A percentile compares a stretch with the other conserved stretches of the same genome.
phyloP scores from a whole-genome alignment of 2,113 vertebrate species.

The Pongo pygmaeus region DNA sequence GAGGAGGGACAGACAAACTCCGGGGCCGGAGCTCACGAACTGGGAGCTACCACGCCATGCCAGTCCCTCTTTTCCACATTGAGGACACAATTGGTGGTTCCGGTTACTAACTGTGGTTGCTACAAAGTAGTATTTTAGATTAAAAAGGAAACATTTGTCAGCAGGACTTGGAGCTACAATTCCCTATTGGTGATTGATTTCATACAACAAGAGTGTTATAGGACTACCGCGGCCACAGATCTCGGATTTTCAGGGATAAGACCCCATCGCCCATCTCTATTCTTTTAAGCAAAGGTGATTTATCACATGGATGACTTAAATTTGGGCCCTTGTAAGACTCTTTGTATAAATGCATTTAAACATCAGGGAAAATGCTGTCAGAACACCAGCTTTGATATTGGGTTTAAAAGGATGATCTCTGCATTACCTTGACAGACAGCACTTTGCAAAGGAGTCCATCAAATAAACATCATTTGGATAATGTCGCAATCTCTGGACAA shows the following conservation, averaged over 20 bases:
- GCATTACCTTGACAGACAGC: rapidly evolving
- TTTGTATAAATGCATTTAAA: background rate
- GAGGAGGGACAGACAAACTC: background rate
- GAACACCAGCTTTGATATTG: rapidly evolving
- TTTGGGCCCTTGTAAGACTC: background rate
- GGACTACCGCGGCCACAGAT: rapidly evolving
- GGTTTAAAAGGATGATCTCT: background rate
- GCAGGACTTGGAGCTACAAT: rapidly evolving
- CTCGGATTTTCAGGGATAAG: background rate
- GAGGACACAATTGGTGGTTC: rapidly evolving
- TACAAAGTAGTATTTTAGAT: rapidly evolving
- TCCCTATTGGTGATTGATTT: background rate
- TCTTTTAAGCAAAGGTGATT: background rate
- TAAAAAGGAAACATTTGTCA: background rate
- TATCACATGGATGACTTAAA: background rate
- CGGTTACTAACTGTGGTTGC: rapidly evolving
- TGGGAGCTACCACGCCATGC: rapidly evolving
- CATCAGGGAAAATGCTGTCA: background rate
- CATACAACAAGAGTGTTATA: rapidly evolving
- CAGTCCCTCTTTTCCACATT: rapidly evolving
- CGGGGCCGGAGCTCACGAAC: rapidly evolving
- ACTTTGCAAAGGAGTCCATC: rapidly evolving
- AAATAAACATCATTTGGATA: rapidly evolving
- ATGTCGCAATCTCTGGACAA: background rate
- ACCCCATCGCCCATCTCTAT: too few species aligned